Conservation (phyloP, 2,888 invertebrate species). For the Drosophila bunnanda region DNA sequence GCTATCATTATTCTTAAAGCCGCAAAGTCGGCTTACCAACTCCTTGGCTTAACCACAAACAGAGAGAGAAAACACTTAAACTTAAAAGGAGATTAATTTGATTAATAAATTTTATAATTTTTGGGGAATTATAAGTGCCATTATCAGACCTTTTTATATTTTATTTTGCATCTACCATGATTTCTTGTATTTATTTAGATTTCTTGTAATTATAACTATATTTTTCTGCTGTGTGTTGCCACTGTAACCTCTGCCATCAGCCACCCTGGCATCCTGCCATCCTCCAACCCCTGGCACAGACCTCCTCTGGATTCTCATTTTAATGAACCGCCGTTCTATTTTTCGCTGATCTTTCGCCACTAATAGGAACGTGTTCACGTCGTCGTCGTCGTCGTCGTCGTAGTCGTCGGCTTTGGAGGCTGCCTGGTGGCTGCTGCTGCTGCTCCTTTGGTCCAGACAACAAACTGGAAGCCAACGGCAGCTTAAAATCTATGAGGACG, state of each 20-base stretch:
- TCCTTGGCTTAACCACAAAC: slow-evolving; percentile 45
- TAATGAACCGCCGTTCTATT: slow-evolving; percentile 84
- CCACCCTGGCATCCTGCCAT: slow-evolving; percentile 30
- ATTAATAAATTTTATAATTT: too few species aligned
- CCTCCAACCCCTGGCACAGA: slow-evolving; percentile 28
- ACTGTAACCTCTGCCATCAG: slow-evolving; percentile 38
- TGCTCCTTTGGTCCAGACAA: slow-evolving; percentile 53
- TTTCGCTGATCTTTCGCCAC: slow-evolving; percentile 83
- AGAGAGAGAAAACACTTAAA: neutral
- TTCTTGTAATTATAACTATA: too few species aligned
- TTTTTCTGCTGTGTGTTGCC: neutral
- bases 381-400: slow-evolving; percentile 47
- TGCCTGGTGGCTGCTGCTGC: slow-evolving; percentile 35
- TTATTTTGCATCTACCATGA: neutral
- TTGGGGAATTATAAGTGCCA: too few species aligned
- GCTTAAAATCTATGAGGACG: slow-evolving; percentile 78
- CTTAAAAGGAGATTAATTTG: neutral
- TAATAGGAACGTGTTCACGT: slow-evolving; percentile 81
- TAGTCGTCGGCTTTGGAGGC: slow-evolving; percentile 39
- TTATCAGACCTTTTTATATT: neutral
- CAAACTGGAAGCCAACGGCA: slow-evolving; percentile 66
- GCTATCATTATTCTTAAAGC: slow-evolving; percentile 82
- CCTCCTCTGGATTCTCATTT: slow-evolving; percentile 76
- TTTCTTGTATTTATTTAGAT: too few species aligned
- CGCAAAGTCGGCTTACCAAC: slow-evolving; percentile 53